Conservation (phyloP, 2,797 vertebrate genomes). For the Centroberyx gerrardi region DNA sequence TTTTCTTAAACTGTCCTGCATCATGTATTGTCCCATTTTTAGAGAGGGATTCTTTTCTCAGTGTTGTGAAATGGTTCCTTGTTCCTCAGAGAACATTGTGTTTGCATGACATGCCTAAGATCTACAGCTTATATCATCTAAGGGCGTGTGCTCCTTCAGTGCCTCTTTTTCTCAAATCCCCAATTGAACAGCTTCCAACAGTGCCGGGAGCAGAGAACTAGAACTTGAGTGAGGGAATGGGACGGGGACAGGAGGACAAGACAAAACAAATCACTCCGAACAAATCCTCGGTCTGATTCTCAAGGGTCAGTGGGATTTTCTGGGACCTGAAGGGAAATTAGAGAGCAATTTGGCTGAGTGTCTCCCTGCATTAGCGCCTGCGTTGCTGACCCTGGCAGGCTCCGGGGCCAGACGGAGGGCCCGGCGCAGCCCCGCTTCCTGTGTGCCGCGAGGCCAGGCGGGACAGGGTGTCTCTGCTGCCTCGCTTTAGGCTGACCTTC, state of each 20-base stretch:
- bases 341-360: conserved; percentile 74
- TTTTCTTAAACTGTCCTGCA: neutral
- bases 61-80: neutral
- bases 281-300: conserved; percentile 81
- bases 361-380: conserved; percentile 80
- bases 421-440: conserved; percentile 76
- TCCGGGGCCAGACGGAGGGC: conserved; percentile 75
- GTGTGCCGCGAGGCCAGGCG: conserved; percentile 75
- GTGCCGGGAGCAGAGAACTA: conserved; percentile 62
- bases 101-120: neutral
- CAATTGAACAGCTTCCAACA: conserved; percentile 47
- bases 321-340: conserved; percentile 76
- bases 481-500: conserved; percentile 78
- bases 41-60: neutral
- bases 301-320: conserved; percentile 75
- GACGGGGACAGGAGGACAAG: conserved; percentile 57
- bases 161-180: conserved; percentile 61
- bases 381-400: conserved; percentile 52
- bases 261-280: conserved; percentile 81
- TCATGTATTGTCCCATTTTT: neutral
- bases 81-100: neutral
- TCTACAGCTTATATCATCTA: conserved; percentile 31
- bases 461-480: conserved; percentile 82
- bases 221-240: conserved; percentile 79
- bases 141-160: conserved; percentile 44